Evolutionary conservation across 1,140 invertebrate species (phyloP).

Genomic region (Gryllus bimaculatus): DNA sequence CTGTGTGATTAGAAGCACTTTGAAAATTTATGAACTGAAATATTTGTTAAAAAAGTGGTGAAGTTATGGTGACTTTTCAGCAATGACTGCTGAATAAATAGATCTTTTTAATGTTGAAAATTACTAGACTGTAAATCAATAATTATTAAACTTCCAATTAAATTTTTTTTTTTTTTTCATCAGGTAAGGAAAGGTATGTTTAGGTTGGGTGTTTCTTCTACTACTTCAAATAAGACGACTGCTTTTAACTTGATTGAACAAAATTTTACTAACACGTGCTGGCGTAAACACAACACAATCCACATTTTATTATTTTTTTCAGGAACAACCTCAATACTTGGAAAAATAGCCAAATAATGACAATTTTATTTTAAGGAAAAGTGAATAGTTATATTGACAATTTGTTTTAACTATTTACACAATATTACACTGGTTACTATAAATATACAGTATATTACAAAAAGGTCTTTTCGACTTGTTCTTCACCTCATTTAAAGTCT

Average conservation of each 20-base stretch:
- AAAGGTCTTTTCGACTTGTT: slow-evolving; percentile 17
- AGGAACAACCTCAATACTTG: slow-evolving; percentile 23
- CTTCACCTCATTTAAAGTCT: slow-evolving; percentile 20
- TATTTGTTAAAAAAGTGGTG: no score
- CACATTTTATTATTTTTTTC: slow-evolving; percentile 3
- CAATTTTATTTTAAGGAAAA: slow-evolving; percentile 21
- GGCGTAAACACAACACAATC: slow-evolving; percentile 3
- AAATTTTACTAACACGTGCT: slow-evolving; percentile 5
- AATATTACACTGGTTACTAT: slow-evolving; percentile 23
- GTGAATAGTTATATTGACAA: slow-evolving; percentile 18
- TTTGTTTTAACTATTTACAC: slow-evolving; percentile 21
- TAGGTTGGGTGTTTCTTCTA: background rate
- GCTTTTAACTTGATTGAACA: slow-evolving; percentile 2
- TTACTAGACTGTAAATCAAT: no score
- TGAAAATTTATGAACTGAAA: no score
- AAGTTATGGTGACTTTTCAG: no score
- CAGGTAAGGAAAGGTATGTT: background rate
- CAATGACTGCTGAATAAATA: no score
- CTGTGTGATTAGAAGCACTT: no score
- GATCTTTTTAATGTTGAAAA: no score
- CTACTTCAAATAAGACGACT: background rate
- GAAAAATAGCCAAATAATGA: slow-evolving; percentile 25
- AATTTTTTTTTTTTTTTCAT: no score
- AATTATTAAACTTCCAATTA: no score
- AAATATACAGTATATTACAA: slow-evolving; percentile 24